These are phyloP conservation scores for Paragorgia papillata DNA, from an alignment of 92 coral and sea anemone genomes.

Conservation along the genomic window DNA sequence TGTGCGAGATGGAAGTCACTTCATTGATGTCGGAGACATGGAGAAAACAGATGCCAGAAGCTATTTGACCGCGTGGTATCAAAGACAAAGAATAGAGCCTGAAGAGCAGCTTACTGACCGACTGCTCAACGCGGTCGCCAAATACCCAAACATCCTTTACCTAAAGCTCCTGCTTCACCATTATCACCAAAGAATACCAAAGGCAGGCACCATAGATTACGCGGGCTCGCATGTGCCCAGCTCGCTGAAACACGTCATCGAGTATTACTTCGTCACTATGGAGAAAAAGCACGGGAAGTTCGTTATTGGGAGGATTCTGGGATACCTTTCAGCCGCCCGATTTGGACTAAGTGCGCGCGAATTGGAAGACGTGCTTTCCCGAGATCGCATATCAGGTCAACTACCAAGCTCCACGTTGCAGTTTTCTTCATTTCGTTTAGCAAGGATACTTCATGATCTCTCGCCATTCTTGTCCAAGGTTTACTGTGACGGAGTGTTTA, in stretches of 20 bases:
- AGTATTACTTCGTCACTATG: slow-evolving; percentile 63
- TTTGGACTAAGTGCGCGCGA: slow-evolving; percentile 85
- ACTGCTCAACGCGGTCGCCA: slow-evolving; percentile 58
- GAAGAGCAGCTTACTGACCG: slow-evolving; percentile 56
- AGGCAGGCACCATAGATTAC: slow-evolving; percentile 55
- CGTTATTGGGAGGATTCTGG: slow-evolving; percentile 64
- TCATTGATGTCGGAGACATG: slow-evolving; percentile 24
- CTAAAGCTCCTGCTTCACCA: slow-evolving; percentile 80
- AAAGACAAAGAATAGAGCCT: slow-evolving; percentile 41
- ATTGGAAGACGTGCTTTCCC: slow-evolving; percentile 83
- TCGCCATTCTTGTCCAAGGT: slow-evolving; percentile 71
- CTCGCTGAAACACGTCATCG: slow-evolving; percentile 46
- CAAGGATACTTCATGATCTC: slow-evolving; percentile 75
- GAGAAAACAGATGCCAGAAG: slow-evolving; percentile 13
- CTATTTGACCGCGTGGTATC: slow-evolving; percentile 15
- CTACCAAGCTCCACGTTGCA: slow-evolving; percentile 75
- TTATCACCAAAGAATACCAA: slow-evolving; percentile 70
- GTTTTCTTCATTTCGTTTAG: slow-evolving; percentile 66
- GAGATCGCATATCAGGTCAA: slow-evolving; percentile 79
- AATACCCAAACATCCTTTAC: slow-evolving; percentile 69
- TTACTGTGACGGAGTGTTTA: slow-evolving; percentile 72
- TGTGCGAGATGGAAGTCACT: slow-evolving; percentile 19
- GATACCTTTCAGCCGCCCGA: slow-evolving; percentile 76
- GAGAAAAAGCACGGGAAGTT: slow-evolving; percentile 77
- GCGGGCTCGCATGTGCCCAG: slow-evolving; percentile 58